Evolutionary conservation across 2,797 vertebrate species (phyloP), one percentile per base, ranked within the genome.

Genomic region (Rhabdophis nuchalis): DNA sequence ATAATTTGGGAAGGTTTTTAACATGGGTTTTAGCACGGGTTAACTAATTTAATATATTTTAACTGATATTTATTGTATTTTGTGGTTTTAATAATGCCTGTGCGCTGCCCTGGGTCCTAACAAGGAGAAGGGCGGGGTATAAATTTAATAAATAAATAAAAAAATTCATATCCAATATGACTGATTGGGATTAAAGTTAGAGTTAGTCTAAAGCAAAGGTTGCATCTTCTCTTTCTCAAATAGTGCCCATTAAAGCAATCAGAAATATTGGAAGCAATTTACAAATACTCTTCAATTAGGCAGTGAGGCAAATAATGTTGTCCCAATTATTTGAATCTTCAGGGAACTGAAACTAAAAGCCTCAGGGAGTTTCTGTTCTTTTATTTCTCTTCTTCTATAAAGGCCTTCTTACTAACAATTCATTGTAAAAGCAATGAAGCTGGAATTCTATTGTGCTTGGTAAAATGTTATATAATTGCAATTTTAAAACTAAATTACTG

Each of bases 301-400:
- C 36, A 86, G 36, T 58, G 60, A 90, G 72, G 82, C 92, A 92
- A 92, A 92, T 92, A 92, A 92, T 90, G 92, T 46, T 86, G 58
- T 86, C 85, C 85, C 92, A 92, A 92, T 92, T 90, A 92, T 89
- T 90, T 77, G 60, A 90, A 68, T 92, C 92, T 58, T 86, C 41
- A 90, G 92, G 88, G 92, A 90, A 58, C 85, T 56, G 86, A 86
- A 92, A 85, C 52, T 87, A 92, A 86, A 92, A 89, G 86, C 72
- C 89, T 91, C 36, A 5, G 90, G 89, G 89, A 88, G 91, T 50
- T 88, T 93, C 50, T 88, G 25, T 68, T 85, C 57, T 85, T 91
- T 90, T 93, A 72, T 91, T 91, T 85, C 68, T 90, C 46, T 91
- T 64, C 50, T 88, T 90, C 57, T 68, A 27, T n/a, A 41, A 91